These are phyloP conservation scores for Conus betulinus DNA, from an alignment of 1,140 invertebrate species.

Conservation along the genomic window DNA sequence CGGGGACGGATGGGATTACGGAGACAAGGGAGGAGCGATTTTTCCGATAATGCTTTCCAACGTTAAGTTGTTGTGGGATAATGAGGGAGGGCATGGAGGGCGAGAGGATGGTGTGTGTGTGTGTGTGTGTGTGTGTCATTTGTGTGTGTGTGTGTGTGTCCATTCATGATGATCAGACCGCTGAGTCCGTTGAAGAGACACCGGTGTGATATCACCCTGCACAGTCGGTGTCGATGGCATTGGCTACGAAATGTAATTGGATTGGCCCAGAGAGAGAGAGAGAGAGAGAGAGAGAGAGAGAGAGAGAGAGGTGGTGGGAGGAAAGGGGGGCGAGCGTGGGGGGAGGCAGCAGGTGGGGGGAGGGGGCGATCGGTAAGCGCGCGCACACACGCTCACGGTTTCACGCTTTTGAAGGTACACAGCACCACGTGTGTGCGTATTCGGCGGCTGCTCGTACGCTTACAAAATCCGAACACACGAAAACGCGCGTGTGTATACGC, in stretches of 20 bases:
- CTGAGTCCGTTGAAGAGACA: neutral
- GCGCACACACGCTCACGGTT: neutral
- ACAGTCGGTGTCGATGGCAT: neutral
- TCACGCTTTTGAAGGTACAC: neutral
- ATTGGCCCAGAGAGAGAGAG: neutral
- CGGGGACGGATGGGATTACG: no score
- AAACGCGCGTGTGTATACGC: no score
- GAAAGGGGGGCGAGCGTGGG: conserved; percentile 16
- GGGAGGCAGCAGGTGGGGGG: neutral
- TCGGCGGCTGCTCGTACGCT: no score
- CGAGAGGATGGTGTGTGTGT: neutral
- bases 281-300: conserved; percentile 15
- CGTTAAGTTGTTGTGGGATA: neutral
- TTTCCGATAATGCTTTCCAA: no score
- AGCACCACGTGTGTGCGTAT: no score
- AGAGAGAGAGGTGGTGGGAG: conserved; percentile 4
- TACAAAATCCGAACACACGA: no score
- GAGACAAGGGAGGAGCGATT: no score
- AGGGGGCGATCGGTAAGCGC: no score
- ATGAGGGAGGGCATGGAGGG: neutral
- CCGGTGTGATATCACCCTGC: neutral
- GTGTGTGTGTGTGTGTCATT: neutral
- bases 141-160: conserved; percentile 5
- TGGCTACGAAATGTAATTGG: neutral
- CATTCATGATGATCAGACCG: neutral